phyloP scores from a whole-genome alignment of 92 coral and sea anemone species.

The Phenganax stokvisi region DNA sequence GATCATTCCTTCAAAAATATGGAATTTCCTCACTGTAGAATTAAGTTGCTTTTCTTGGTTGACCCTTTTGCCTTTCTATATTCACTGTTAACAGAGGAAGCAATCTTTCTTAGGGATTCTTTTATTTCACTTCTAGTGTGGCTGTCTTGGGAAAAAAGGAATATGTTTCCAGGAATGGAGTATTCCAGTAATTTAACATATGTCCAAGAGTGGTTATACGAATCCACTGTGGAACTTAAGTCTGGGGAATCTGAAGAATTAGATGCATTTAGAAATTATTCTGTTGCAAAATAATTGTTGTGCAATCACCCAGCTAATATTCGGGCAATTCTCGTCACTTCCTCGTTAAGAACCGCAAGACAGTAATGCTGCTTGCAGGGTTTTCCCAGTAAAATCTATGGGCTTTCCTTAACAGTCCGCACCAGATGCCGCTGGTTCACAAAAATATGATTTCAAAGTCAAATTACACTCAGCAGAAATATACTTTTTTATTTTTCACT shows the following conservation, averaged over 20 bases:
- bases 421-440: too few species aligned
- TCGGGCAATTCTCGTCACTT: too few species aligned
- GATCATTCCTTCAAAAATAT: slow-evolving; percentile 55
- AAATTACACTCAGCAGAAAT: too few species aligned
- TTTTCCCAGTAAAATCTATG: background rate
- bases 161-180: slow-evolving; percentile 14
- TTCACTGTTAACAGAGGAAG: background rate
- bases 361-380: background rate
- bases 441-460: too few species aligned
- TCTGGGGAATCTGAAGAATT: background rate
- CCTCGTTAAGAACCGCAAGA: too few species aligned
- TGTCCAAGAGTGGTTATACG: background rate
- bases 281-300: slow-evolving; percentile 14
- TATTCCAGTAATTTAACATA: slow-evolving; percentile 24
- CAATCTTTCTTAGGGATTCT: slow-evolving; percentile 10
- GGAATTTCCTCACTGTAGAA: slow-evolving; percentile 45
- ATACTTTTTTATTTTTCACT: too few species aligned
- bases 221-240: background rate
- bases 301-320: background rate
- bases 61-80: background rate
- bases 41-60: slow-evolving; percentile 41
- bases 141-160: background rate
- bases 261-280: slow-evolving; percentile 9
- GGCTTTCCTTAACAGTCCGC: too few species aligned
- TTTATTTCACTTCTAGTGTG: background rate